A percentile compares a stretch with the other conserved stretches of the same genome.
Conservation (phyloP, 2,113 vertebrate genomes). For the Triplophysa dalaica region DNA sequence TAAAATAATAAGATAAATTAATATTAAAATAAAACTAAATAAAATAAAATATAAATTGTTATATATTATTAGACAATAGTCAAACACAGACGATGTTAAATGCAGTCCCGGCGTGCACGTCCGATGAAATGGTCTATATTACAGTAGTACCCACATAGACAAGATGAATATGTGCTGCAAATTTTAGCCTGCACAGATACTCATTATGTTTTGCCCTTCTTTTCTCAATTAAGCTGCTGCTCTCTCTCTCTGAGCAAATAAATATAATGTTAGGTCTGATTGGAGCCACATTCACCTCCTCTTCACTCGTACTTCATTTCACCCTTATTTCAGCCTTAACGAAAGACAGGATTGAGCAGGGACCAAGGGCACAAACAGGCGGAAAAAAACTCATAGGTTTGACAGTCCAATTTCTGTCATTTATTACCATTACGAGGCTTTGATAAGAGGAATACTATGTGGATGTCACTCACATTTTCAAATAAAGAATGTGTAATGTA, state of each 20-base stretch:
- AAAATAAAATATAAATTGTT: too few relatives aligned
- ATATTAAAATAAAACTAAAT: too few relatives aligned
- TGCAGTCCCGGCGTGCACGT: too few relatives aligned
- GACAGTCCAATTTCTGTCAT: slow-evolving; percentile 31
- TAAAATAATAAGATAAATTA: too few relatives aligned
- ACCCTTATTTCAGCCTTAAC: slow-evolving; percentile 25
- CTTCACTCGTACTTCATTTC: slow-evolving; percentile 21
- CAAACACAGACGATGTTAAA: too few relatives aligned
- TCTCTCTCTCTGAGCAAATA: slow-evolving; percentile 17
- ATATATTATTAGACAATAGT: too few relatives aligned
- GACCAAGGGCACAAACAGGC: not conserved
- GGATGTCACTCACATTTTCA: too few relatives aligned
- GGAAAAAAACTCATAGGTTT: slow-evolving; percentile 13
- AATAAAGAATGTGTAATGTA: too few relatives aligned
- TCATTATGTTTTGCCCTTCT: not conserved
- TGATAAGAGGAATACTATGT: not conserved
- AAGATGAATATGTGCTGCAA: not conserved
- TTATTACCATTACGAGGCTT: not conserved
- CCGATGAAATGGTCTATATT: not conserved
- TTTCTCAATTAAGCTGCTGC: not conserved
- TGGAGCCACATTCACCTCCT: slow-evolving; percentile 46
- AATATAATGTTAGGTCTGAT: slow-evolving; percentile 34
- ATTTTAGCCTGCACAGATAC: not conserved
- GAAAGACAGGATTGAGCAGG: slow-evolving; percentile 14
- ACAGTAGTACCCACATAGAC: not conserved